A percentile compares a stretch with the other conserved stretches of the same genome.
phyloP scores from a whole-genome alignment of 2,113 vertebrate genomes.

The Hydropotes inermis region DNA sequence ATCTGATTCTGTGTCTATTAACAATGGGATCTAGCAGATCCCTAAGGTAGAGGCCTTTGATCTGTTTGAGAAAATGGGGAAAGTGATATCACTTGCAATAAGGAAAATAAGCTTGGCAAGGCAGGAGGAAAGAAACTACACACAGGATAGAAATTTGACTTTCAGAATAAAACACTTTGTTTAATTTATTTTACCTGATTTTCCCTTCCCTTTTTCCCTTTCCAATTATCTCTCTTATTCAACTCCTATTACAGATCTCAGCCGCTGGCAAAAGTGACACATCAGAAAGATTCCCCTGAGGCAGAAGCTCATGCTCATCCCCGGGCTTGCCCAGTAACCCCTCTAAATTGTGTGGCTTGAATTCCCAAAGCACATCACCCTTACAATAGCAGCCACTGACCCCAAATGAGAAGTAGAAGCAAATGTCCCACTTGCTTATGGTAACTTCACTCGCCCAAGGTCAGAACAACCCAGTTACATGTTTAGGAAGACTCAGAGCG shows the following conservation, averaged over 20 bases:
- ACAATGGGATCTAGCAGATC: constrained; percentile 24
- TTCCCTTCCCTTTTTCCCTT: constrained; percentile 62
- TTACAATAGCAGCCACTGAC: constrained; percentile 61
- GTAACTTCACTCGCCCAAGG: constrained; percentile 63
- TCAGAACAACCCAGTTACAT: constrained; percentile 46
- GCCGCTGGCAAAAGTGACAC: constrained; percentile 53
- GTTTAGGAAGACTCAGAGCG: not conserved
- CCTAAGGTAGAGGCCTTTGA: not conserved
- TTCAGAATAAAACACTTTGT: constrained; percentile 62
- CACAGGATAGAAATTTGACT: constrained; percentile 53
- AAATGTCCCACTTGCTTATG: constrained; percentile 48
- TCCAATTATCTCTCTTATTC: constrained; percentile 76
- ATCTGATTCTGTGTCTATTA: constrained; percentile 47
- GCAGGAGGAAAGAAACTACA: constrained; percentile 20
- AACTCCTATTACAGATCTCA: constrained; percentile 64
- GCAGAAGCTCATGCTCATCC: constrained; percentile 47
- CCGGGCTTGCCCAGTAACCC: constrained; percentile 41
- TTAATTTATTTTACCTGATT: constrained; percentile 59
- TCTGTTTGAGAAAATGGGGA: not conserved
- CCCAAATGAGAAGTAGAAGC: constrained; percentile 61
- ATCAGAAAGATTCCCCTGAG: constrained; percentile 71
- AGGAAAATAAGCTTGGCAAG: constrained; percentile 6
- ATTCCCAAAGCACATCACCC: constrained; percentile 62
- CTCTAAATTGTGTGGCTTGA: constrained; percentile 65
- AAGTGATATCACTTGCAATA: not conserved